These are phyloP conservation scores for Tholera decimalis DNA, from an alignment of 2,888 invertebrate species.

Conservation along the genomic window DNA sequence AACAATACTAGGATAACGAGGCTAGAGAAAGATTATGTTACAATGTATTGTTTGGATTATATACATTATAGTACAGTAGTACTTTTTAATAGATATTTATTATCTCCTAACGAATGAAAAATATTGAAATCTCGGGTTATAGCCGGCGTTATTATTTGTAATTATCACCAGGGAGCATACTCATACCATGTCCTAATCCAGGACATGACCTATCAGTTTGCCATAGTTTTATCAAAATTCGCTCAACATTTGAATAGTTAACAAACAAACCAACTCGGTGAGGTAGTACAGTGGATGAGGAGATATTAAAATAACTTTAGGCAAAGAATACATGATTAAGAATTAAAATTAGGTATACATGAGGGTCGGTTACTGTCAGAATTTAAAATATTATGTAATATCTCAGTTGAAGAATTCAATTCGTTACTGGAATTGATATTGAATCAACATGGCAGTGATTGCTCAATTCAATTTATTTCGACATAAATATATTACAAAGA, in stretches of 20 bases:
- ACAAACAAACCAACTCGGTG: not conserved
- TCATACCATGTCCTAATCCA: not conserved
- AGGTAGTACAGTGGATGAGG: too few relatives aligned
- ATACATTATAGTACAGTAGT: too few relatives aligned
- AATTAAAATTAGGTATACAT: constrained; percentile 1
- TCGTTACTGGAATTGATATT: not conserved
- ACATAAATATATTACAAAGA: too few relatives aligned
- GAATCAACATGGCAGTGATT: constrained; percentile 12
- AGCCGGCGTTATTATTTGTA: too few relatives aligned
- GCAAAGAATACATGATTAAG: not conserved
- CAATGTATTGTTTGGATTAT: not conserved
- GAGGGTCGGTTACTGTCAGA: not conserved
- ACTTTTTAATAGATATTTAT: not conserved
- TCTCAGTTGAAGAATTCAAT: not conserved
- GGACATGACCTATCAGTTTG: not conserved
- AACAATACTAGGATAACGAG: too few relatives aligned
- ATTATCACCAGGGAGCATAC: too few relatives aligned
- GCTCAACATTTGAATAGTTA: not conserved
- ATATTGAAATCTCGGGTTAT: not conserved
- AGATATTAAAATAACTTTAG: not conserved
- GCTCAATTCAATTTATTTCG: constrained; percentile 14
- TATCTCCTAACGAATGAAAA: not conserved
- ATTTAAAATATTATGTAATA: not conserved
- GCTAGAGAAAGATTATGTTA: too few relatives aligned
- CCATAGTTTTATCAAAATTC: not conserved